A percentile compares a stretch with the other conserved stretches of the same genome.
phyloP scores from a whole-genome alignment of 1,140 invertebrate species.

The Sycobia sp. region DNA sequence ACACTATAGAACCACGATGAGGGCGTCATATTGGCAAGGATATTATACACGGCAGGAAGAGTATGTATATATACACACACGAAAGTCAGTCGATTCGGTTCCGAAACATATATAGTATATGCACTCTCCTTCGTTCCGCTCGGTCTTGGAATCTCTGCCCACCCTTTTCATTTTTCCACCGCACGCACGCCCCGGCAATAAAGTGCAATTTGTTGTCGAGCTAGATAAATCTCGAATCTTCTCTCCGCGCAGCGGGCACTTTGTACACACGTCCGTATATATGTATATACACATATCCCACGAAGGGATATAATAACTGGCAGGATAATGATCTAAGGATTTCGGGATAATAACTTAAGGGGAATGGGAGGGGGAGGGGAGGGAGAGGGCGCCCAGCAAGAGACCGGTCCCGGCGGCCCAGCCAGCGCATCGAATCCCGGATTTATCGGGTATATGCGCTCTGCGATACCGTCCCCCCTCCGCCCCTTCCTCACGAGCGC shows the following conservation, averaged over 20 bases:
- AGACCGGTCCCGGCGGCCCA: slow-evolving; percentile 2
- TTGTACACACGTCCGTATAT: neutral
- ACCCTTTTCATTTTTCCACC: too few relatives aligned
- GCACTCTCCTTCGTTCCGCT: too few relatives aligned
- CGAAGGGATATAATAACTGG: neutral
- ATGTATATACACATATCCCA: neutral
- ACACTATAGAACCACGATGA: too few relatives aligned
- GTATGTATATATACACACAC: too few relatives aligned
- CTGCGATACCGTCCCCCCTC: too few relatives aligned
- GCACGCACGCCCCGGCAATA: too few relatives aligned
- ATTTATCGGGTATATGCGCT: slow-evolving; percentile 11
- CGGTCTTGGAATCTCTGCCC: too few relatives aligned
- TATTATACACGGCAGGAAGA: too few relatives aligned
- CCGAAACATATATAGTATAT: too few relatives aligned
- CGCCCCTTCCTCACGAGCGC: too few relatives aligned
- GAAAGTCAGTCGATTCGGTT: too few relatives aligned
- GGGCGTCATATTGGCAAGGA: too few relatives aligned
- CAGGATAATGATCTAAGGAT: slow-evolving; percentile 26
- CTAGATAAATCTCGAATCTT: slow-evolving; percentile 23
- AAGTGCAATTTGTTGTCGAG: slow-evolving; percentile 22
- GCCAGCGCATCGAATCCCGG: slow-evolving; percentile 21
- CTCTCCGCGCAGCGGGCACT: neutral
- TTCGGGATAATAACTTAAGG: slow-evolving; percentile 33
- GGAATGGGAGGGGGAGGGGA: neutral
- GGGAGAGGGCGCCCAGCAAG: neutral